Evolutionary conservation across 2,113 vertebrate genomes (phyloP), one percentile per base, ranked within the genome.

Genomic region (Festucalex cinctus): DNA sequence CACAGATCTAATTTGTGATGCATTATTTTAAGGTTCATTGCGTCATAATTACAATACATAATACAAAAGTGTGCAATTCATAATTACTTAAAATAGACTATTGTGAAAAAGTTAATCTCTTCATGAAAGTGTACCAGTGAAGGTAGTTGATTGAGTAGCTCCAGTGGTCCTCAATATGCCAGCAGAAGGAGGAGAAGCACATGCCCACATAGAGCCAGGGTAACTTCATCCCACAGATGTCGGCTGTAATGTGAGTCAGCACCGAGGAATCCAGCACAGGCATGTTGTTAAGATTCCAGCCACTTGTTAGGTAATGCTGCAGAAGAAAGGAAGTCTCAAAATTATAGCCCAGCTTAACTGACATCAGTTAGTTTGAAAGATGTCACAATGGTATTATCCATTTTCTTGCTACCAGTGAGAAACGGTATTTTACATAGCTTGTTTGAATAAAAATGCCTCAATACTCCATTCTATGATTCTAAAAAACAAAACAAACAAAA

Each of bases 81-180:
- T 28, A 35, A 60, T 60, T 6, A 37, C 5, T 19, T 12, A n/a
- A 39, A 17, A 35, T 39, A 17, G 5, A 1, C 3, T 41, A 0
- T 3, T 54, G 6, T n/a, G 24, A 49, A 53, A 35, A 20, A 32
- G 22, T 22, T 20, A 10, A 60, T 43, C 37, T 16, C n/a, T 24
- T 62, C n/a, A 62, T 8, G 1, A 63, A n/a, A 59, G 44, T 36
- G 62, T 88, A 98, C 97, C 97, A 98, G 76, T 99, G 97, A 76
- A 99, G 89, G 77, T 98, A 99, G 85, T 98, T 98, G 73, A 99
- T 95, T 0, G 97, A 99, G 80, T 99, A 98, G 89, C 97, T 99
- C 97, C 97, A 99, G 66, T 99, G 97, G 87, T 99, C 97, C 78
- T 99, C 97, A 65, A 99, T 99, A 63, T 99, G 97, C 97, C 97